Base-by-base conservation (phyloP, 2,888 invertebrate genomes). In the Aplocera efformata region DNA sequence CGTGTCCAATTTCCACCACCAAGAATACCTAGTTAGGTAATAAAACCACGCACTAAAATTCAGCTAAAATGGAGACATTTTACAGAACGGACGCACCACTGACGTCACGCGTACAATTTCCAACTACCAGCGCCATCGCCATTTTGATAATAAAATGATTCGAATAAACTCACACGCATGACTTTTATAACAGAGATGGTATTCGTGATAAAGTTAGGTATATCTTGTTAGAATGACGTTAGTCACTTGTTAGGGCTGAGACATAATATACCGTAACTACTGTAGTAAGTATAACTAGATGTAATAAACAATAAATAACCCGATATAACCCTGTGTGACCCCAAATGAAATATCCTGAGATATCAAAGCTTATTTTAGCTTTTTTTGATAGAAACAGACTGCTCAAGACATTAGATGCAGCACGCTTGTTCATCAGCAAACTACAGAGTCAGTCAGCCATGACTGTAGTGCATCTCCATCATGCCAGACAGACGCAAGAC, bases 131-230 rank as follows among this genome's bases (percentile, higher is more conserved):
- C 13, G 13, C 13, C 13, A 5, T 72, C 74, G 77, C 76, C 79
- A 79, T 80, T 78, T 79, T 79, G 74, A 61, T 67, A 61, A 64
- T 67, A 68, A 63, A 67, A 63, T 60, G 56, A 47, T 59, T 69
- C 42, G 42, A 47, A 42, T 39, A 28, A 33, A 31, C 48, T 50
- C 47, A 40, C 45, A 51, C 45, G 43, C 48, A 44, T 47, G 30
- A 30, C 21, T 47, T 39, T 32, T 23, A 22, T 30, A 29, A 17
- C 27, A 28, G 3, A 17, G 5, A 17, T 17, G 13, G 13, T 5
- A 17, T n/a, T n/a, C n/a, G n/a, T n/a, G n/a, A n/a, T n/a, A n/a
- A n/a, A n/a, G n/a, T n/a, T 2, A 17, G 13, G 2, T 17, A 17
- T 5, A 17, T 5, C 13, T 17, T 17, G 3, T 17, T 17, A 17